These are phyloP conservation scores for Anorthoa munda DNA, from an alignment of 2,888 invertebrate genomes.

Conservation along the genomic window DNA sequence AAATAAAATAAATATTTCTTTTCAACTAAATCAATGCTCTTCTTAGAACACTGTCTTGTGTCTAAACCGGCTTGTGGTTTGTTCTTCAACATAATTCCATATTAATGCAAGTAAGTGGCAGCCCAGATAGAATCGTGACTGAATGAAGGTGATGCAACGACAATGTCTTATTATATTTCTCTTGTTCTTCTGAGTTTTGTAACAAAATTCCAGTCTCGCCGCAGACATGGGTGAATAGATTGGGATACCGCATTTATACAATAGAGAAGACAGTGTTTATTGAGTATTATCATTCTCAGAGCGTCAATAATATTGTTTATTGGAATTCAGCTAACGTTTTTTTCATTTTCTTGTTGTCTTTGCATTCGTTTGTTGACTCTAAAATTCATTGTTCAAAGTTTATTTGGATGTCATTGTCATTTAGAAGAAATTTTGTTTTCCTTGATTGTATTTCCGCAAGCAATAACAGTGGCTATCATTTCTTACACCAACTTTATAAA, in stretches of 20 bases:
- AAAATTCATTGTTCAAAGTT: conserved; percentile 25
- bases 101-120: conserved; percentile 82
- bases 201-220: conserved; percentile 53
- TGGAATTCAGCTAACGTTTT: conserved; percentile 1
- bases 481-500: conserved; percentile 23
- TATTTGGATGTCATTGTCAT: conserved; percentile 9
- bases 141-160: conserved; percentile 80
- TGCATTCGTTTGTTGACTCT: not conserved
- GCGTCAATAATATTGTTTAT: conserved; percentile 16
- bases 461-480: not conserved
- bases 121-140: conserved; percentile 84
- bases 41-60: conserved; percentile 23
- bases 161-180: conserved; percentile 63
- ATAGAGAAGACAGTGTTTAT: not conserved
- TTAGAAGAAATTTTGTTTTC: not conserved
- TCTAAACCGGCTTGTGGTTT: conserved; percentile 68
- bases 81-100: conserved; percentile 78
- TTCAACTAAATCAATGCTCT: conserved; percentile 12
- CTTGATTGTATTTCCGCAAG: not conserved
- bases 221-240: conserved; percentile 11
- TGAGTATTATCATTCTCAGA: not conserved
- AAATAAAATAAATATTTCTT: no score
- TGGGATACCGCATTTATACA: conserved; percentile 23
- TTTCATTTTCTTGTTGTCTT: no score
- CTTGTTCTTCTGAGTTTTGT: conserved; percentile 65